Percentiles rank a stretch among this genome's conserved stretches.
phyloP scores from a whole-genome alignment of 2,113 vertebrate species.

The Onychostoma macrolepis region DNA sequence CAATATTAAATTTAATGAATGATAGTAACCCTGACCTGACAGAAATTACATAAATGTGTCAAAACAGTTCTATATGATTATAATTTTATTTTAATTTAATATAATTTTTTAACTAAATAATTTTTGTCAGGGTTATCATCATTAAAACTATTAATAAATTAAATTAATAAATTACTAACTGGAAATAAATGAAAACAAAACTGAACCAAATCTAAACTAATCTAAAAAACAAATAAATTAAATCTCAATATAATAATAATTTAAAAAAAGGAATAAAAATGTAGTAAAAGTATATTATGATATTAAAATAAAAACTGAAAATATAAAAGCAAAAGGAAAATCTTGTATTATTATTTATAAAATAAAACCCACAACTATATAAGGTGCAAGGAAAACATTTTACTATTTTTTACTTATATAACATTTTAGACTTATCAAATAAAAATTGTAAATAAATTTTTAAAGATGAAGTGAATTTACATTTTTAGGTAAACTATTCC shows the following conservation, averaged over 20 bases:
- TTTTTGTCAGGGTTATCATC: background rate
- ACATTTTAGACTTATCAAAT: background rate
- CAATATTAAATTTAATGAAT: too few relatives aligned
- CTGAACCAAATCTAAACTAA: background rate
- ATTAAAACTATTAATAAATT: background rate
- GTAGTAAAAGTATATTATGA: too few relatives aligned
- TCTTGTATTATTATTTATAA: too few relatives aligned
- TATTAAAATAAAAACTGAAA: background rate
- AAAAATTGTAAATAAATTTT: background rate
- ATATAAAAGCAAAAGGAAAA: background rate
- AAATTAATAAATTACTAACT: background rate
- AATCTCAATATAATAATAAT: background rate
- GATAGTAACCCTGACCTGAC: too few relatives aligned
- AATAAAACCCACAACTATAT: background rate
- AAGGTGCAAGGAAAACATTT: background rate
- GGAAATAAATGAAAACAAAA: background rate
- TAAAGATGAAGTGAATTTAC: background rate
- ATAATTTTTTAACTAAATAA: too few relatives aligned
- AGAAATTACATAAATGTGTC: too few relatives aligned
- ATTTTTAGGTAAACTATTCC: background rate
- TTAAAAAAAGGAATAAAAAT: too few relatives aligned
- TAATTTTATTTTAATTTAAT: background rate
- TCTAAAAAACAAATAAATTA: background rate
- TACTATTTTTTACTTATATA: background rate
- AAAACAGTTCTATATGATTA: too few relatives aligned